phyloP scores from a whole-genome alignment of 2,888 invertebrate genomes.

The Bombylius major region DNA sequence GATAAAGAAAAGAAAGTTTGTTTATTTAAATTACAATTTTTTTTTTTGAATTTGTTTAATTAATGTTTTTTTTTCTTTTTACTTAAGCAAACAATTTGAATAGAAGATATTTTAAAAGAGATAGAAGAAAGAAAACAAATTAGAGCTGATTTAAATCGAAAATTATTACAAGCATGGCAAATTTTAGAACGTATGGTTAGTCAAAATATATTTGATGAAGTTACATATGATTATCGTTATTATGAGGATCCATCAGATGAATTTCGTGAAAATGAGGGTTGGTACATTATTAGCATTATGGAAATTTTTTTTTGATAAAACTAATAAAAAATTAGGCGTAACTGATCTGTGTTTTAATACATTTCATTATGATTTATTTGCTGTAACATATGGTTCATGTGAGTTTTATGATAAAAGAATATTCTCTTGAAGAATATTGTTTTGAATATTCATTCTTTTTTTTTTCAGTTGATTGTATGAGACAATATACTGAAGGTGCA shows the following conservation, averaged over 20 bases:
- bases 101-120: slow-evolving; percentile 23
- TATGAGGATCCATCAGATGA: slow-evolving; percentile 96
- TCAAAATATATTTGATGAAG: slow-evolving; percentile 88
- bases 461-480: slow-evolving; percentile 71
- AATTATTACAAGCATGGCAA: slow-evolving; percentile 59
- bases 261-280: slow-evolving; percentile 84
- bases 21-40: too few species aligned
- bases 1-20: too few species aligned
- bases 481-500: slow-evolving; percentile 62
- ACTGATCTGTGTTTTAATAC: slow-evolving; percentile 84
- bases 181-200: slow-evolving; percentile 89
- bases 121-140: slow-evolving; percentile 45
- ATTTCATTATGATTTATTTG: slow-evolving; percentile 80
- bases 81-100: background rate
- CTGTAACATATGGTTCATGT: slow-evolving; percentile 85
- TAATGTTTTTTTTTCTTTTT: background rate
- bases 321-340: slow-evolving; percentile 63
- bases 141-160: slow-evolving; percentile 51
- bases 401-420: slow-evolving; percentile 31
- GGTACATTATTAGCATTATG: slow-evolving; percentile 82
- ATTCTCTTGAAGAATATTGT: background rate
- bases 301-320: slow-evolving; percentile 79
- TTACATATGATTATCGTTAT: slow-evolving; percentile 79
- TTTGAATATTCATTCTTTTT: background rate
- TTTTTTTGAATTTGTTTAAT: background rate